Evolutionary conservation across 2,113 vertebrate genomes (phyloP).

Genomic region (Charadrius vociferus): DNA sequence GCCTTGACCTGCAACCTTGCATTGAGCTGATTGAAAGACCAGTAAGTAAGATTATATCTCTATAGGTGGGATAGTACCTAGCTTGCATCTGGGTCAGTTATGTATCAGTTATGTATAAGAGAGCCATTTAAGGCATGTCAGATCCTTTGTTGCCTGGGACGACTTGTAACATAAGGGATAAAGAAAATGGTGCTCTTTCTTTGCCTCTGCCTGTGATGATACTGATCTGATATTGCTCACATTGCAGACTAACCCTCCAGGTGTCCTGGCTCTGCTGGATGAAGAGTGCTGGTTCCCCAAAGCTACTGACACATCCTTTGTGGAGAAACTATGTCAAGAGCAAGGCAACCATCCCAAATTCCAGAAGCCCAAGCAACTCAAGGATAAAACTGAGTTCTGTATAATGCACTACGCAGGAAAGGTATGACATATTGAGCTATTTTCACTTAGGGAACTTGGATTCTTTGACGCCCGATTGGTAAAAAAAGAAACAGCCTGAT

Average conservation of each 20-base stretch:
- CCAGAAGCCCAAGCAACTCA: constrained; percentile 93
- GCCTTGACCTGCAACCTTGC: constrained; percentile 94
- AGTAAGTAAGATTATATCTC: constrained; percentile 76
- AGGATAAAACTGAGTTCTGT: constrained; percentile 96
- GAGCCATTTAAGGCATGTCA: not conserved
- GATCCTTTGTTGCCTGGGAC: not conserved
- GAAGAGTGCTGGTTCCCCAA: constrained; percentile 99
- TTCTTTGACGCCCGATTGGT: not conserved
- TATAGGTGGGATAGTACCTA: not conserved
- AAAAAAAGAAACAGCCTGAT: not conserved
- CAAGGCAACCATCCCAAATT: constrained; percentile 93
- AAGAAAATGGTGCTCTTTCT: not conserved
- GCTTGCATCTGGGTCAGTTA: not conserved
- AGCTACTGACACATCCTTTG: constrained; percentile 94
- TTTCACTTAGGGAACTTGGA: not conserved
- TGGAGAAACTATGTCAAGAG: constrained; percentile 91
- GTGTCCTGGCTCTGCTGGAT: constrained; percentile 93
- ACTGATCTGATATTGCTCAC: not conserved
- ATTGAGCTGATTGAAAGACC: constrained; percentile 95
- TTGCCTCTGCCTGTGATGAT: not conserved
- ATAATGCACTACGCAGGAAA: constrained; percentile 94
- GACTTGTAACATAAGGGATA: not conserved
- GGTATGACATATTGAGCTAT: constrained; percentile 71
- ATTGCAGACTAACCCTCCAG: constrained; percentile 92
- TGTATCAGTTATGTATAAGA: not conserved